Percentiles rank a stretch among this genome's conserved stretches.
Conservation (phyloP, 1,140 invertebrate species). For the Ectropis grisescens region DNA sequence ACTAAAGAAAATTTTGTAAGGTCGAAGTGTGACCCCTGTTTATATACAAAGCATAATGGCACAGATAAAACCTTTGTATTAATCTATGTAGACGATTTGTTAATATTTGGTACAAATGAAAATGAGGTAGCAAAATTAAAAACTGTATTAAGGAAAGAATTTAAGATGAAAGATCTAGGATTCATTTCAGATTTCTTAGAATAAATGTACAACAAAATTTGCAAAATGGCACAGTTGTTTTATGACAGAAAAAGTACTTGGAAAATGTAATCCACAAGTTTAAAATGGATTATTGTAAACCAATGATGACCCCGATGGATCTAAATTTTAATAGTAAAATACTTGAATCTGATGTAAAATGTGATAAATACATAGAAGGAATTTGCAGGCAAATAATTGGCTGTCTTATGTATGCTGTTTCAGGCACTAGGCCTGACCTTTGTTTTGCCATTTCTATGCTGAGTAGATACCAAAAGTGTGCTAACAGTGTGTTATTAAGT, state of each 20-base stretch:
- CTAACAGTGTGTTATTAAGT: slow-evolving; percentile 13
- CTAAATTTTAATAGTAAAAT: slow-evolving; percentile 15
- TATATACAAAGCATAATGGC: slow-evolving; percentile 11
- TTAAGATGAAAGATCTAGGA: slow-evolving; percentile 34
- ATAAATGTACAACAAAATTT: slow-evolving; percentile 27
- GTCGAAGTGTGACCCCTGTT: slow-evolving; percentile 13
- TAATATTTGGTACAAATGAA: slow-evolving; percentile 16
- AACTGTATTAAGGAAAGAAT: slow-evolving; percentile 18
- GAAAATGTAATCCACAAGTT: slow-evolving; percentile 28
- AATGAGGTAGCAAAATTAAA: slow-evolving; percentile 18
- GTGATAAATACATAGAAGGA: slow-evolving; percentile 15
- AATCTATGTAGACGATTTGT: slow-evolving; percentile 38
- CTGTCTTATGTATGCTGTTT: slow-evolving; percentile 19
- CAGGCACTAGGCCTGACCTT: slow-evolving; percentile 19
- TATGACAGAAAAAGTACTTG: slow-evolving; percentile 32
- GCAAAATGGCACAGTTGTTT: slow-evolving; percentile 10
- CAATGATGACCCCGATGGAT: slow-evolving; percentile 28
- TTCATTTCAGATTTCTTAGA: slow-evolving; percentile 23
- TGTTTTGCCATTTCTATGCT: slow-evolving; percentile 16
- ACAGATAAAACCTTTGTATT: slow-evolving; percentile 14
- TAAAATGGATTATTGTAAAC: slow-evolving; percentile 29
- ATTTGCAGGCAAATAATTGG: slow-evolving; percentile 22
- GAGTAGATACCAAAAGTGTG: slow-evolving; percentile 20
- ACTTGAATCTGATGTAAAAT: slow-evolving; percentile 3
- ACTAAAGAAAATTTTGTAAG: slow-evolving; percentile 8